Percentiles rank a stretch among this genome's conserved stretches.
phyloP scores from a whole-genome alignment of 1,140 invertebrate species.

The Lithobius niger region DNA sequence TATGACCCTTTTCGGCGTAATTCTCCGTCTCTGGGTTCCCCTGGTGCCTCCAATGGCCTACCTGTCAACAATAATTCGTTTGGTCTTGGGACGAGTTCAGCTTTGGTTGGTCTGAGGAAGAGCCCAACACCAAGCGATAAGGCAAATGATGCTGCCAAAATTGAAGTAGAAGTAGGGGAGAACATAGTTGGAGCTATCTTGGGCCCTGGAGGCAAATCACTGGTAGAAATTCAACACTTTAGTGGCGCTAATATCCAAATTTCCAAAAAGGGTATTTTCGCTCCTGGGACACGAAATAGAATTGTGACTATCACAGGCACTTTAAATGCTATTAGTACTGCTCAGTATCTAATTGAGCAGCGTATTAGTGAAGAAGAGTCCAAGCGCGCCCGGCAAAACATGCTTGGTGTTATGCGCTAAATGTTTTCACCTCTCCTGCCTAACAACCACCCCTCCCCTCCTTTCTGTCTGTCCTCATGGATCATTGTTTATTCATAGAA shows the following conservation, averaged over 20 bases:
- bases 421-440: background rate
- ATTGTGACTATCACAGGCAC: constrained; percentile 90
- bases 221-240: constrained; percentile 92
- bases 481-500: background rate
- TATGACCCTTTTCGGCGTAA: constrained; percentile 54
- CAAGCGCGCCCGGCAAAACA: constrained; percentile 74
- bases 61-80: constrained; percentile 62
- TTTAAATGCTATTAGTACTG: constrained; percentile 69
- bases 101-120: constrained; percentile 45
- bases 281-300: constrained; percentile 88
- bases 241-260: constrained; percentile 96
- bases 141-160: constrained; percentile 11
- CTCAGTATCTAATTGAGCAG: constrained; percentile 89
- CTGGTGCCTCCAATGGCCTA: constrained; percentile 21
- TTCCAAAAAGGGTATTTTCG: constrained; percentile 96
- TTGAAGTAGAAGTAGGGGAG: constrained; percentile 31
- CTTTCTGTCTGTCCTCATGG: background rate
- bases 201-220: constrained; percentile 84
- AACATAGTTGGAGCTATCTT: constrained; percentile 90
- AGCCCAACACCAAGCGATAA: constrained; percentile 54
- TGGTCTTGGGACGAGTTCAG: constrained; percentile 50
- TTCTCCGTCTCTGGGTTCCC: constrained; percentile 31
- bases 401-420: constrained; percentile 20
- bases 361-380: constrained; percentile 85
- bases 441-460: background rate